Conservation (phyloP, 1,140 invertebrate species). For the Drosophila tropicalis region DNA sequence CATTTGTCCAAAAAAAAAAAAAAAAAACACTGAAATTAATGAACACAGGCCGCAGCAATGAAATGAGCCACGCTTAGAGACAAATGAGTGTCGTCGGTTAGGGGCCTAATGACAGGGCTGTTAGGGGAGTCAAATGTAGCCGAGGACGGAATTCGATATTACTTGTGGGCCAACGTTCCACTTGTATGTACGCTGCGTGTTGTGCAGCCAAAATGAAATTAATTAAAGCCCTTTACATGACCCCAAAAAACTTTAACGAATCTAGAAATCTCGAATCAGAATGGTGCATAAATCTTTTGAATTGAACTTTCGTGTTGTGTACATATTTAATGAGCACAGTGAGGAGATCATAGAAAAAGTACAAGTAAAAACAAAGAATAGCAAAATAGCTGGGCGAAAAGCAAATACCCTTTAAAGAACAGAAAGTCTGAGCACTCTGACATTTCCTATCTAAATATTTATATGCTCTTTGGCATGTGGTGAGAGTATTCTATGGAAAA, state of each 20-base stretch:
- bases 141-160: constrained; percentile 74
- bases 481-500: constrained; percentile 27
- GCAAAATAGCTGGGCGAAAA: not conserved
- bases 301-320: constrained; percentile 35
- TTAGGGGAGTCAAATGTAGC: constrained; percentile 68
- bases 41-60: constrained; percentile 37
- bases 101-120: constrained; percentile 64
- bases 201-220: constrained; percentile 35
- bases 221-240: constrained; percentile 32
- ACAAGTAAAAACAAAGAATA: constrained; percentile 45
- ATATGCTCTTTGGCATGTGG: not conserved
- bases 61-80: constrained; percentile 40
- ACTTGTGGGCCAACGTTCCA: constrained; percentile 26
- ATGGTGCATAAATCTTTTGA: constrained; percentile 43
- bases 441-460: not conserved
- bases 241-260: not conserved
- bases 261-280: not conserved
- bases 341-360: constrained; percentile 54
- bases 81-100: constrained; percentile 32
- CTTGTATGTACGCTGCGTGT: constrained; percentile 11
- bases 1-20: constrained; percentile 31
- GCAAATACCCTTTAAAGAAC: constrained; percentile 26
- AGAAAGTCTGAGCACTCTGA: not conserved
- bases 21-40: constrained; percentile 38
- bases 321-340: constrained; percentile 52